Conservation (phyloP, 92 coral and sea anemone genomes). For the Plumapathes pennacea region DNA sequence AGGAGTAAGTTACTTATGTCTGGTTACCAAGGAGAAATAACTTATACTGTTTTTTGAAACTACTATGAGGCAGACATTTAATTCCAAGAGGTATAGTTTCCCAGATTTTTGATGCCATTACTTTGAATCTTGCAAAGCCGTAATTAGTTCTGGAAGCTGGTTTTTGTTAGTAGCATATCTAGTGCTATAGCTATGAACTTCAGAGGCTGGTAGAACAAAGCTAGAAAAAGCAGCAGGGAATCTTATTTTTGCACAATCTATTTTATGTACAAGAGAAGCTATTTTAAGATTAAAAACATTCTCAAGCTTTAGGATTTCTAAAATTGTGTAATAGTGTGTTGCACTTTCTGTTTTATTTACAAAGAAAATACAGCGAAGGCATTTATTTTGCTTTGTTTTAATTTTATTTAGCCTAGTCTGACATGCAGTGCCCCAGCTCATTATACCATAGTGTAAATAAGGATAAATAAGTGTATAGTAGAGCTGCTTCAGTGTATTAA, state of each 20-base stretch:
- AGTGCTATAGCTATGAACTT: too few species aligned
- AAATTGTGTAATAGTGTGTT: slow-evolving; percentile 2
- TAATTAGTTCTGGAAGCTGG: too few species aligned
- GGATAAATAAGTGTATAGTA: slow-evolving; percentile 42
- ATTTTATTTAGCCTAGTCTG: slow-evolving; percentile 6
- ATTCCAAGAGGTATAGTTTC: too few species aligned
- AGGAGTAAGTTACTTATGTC: too few species aligned
- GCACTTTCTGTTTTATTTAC: slow-evolving; percentile 14
- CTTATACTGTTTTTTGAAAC: too few species aligned
- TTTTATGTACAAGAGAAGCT: not conserved
- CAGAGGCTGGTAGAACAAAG: too few species aligned
- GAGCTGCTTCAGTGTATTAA: slow-evolving; percentile 8
- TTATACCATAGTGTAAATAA: slow-evolving; percentile 29
- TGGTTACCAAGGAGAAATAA: too few species aligned
- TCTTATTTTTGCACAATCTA: not conserved
- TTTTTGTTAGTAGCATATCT: too few species aligned
- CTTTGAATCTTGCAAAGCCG: too few species aligned
- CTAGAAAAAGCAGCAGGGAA: not conserved
- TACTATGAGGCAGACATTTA: too few species aligned
- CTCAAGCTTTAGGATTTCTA: slow-evolving; percentile 3
- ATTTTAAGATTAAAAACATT: too few species aligned
- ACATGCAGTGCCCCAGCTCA: slow-evolving; percentile 52
- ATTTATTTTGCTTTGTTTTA: slow-evolving; percentile 28
- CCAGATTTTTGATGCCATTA: too few species aligned
- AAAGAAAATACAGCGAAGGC: slow-evolving; percentile 24